Conservation (phyloP, 2,797 vertebrate genomes). For the Parotocinclus haroldoi region DNA sequence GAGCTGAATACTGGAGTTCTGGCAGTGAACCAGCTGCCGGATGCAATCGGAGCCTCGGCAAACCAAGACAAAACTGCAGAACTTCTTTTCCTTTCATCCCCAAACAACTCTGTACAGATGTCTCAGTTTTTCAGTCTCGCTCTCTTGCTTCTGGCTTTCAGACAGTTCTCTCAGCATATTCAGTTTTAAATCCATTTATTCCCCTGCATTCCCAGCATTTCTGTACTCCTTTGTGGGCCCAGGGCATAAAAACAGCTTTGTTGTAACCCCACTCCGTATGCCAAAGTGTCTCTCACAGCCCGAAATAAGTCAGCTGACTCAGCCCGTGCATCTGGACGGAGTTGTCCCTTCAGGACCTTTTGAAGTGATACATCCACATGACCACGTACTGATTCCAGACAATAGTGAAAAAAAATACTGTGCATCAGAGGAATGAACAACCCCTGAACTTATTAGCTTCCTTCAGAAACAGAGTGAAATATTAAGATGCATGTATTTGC, state of each 20-base stretch:
- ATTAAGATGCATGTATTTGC: too few relatives aligned
- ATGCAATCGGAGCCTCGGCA: conserved; percentile 59
- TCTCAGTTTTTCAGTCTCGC: conserved; percentile 16
- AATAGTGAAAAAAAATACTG: not conserved
- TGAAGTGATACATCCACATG: conserved; percentile 6
- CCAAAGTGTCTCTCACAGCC: conserved; percentile 35
- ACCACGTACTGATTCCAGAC: conserved; percentile 12
- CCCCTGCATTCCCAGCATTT: not conserved
- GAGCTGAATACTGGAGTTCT: conserved; percentile 53
- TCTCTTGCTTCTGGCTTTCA: conserved; percentile 3
- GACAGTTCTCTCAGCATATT: conserved; percentile 8
- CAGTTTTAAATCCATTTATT: conserved; percentile 3
- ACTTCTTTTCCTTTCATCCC: conserved; percentile 9
- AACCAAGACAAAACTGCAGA: conserved; percentile 52
- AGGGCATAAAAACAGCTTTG: conserved; percentile 15
- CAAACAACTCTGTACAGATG: conserved; percentile 20
- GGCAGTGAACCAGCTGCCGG: conserved; percentile 60
- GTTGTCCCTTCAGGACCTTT: conserved; percentile 29
- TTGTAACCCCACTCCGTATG: conserved; percentile 37
- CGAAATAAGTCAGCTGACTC: conserved; percentile 41
- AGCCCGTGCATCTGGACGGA: conserved; percentile 40
- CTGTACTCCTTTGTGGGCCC: conserved; percentile 20
- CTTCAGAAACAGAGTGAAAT: too few relatives aligned
- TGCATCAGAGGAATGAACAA: not conserved
- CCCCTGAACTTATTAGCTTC: not conserved